Base-by-base conservation (phyloP, 2,113 vertebrate species). In the Prinia subflava region DNA sequence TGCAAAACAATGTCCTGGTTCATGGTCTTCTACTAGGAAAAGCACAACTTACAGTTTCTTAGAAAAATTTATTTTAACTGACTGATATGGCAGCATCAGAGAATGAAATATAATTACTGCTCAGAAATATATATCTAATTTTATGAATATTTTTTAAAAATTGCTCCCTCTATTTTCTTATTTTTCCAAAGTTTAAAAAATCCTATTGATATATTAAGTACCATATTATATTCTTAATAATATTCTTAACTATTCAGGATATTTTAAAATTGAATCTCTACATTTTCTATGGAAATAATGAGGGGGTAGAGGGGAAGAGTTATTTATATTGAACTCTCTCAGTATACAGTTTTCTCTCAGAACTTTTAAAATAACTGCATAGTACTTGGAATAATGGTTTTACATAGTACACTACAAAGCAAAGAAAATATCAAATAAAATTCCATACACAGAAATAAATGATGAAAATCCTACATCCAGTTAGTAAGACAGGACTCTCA, bases 401-500 rank as follows among this genome's bases (percentile, higher is more conserved):
- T 28, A 35, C 3, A 12, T 28, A 9, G 28, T 21, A 77, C 60
- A 11, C 13, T 49, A 37, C 3, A 56, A 56, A 74, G 5, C 14
- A 79, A 75, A 59, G 3, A 71, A 76, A 78, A 49, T 10, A 23
- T 55, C 3, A 63, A 15, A 42, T 35, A 6, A 81, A 74, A 84
- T 70, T 30, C 13, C 22, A 23, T 42, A 10, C 6, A 60, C 2
- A 64, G 62, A 83, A 73, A 68, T 52, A 60, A 73, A 76, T 31
- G 0, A 70, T 1, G 1, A 20, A 25, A 39, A 12, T 20, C 15
- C 10, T 31, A 56, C 2, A 11, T 50, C 6, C 24, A 75, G 10
- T 19, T 21, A 70, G 10, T 13, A 42, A 86, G 23, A 20, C 9
- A 59, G 12, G 17, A n/a, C n/a, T n/a, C n/a, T n/a, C n/a, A n/a